phyloP scores from a whole-genome alignment of 1,140 invertebrate genomes.

The Akabosia matsudoensis region DNA sequence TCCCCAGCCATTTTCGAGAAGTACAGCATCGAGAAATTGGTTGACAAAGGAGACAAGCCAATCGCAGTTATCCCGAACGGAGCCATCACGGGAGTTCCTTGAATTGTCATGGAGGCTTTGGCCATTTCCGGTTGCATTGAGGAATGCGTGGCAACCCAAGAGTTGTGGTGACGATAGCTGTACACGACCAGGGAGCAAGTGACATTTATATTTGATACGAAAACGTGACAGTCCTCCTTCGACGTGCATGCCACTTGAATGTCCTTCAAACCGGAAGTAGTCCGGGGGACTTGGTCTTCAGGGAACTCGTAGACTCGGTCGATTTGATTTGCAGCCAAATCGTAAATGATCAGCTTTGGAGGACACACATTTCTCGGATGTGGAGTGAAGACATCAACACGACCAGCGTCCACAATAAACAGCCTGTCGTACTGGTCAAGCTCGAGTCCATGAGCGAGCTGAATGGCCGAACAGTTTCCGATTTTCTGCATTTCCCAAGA shows the following conservation, averaged over 20 bases:
- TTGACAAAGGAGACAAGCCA: neutral
- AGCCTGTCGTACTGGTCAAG: constrained; percentile 71
- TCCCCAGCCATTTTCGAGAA: neutral
- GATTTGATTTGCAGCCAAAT: neutral
- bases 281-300: neutral
- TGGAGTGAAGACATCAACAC: constrained; percentile 54
- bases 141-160: constrained; percentile 51
- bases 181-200: constrained; percentile 23
- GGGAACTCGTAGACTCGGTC: neutral
- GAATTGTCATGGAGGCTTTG: neutral
- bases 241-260: constrained; percentile 52
- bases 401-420: constrained; percentile 62
- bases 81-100: neutral
- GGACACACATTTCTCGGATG: neutral
- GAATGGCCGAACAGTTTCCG: constrained; percentile 66
- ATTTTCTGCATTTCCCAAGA: constrained; percentile 70
- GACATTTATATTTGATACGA: constrained; percentile 59
- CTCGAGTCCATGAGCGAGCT: constrained; percentile 71
- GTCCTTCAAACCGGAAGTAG: constrained; percentile 24
- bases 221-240: constrained; percentile 68
- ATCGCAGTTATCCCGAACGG: neutral
- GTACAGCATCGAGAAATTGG: neutral
- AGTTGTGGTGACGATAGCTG: constrained; percentile 65
- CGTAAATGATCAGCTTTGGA: neutral
- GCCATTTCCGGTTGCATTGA: neutral